Conservation (phyloP, 2,888 invertebrate species). For the Marasmarcha lunaedactyla region DNA sequence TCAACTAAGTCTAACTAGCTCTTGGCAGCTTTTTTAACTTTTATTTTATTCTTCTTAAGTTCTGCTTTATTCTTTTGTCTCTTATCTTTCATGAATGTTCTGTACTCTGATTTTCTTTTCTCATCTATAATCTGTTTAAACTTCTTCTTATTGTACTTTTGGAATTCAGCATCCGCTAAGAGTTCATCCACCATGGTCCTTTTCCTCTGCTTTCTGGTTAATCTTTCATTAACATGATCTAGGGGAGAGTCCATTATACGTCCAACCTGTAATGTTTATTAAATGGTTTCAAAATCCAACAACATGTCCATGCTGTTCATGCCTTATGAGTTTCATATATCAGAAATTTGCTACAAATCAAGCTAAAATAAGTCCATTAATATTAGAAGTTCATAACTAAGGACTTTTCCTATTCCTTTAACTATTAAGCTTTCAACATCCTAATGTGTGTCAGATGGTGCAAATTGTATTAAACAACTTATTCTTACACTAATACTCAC, state of each 20-base stretch:
- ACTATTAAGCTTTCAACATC: no score
- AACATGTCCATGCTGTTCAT: not conserved
- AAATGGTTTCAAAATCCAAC: not conserved
- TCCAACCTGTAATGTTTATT: slow-evolving; percentile 71
- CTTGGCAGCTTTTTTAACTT: slow-evolving; percentile 24
- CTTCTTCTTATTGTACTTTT: slow-evolving; percentile 83
- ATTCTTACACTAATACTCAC: no score
- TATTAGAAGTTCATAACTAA: no score
- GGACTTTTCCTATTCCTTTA: no score
- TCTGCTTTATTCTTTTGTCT: slow-evolving; percentile 74
- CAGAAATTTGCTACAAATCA: no score
- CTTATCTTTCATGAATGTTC: slow-evolving; percentile 81
- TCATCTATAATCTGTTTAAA: slow-evolving; percentile 82
- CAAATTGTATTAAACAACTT: no score
- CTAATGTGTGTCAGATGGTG: no score
- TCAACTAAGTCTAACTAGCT: no score
- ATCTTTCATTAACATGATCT: slow-evolving; percentile 87
- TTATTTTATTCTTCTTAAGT: slow-evolving; percentile 45
- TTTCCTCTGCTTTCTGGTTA: slow-evolving; percentile 89
- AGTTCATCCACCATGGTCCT: slow-evolving; percentile 93
- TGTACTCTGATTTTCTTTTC: slow-evolving; percentile 76
- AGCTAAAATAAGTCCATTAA: no score
- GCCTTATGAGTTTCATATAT: no score
- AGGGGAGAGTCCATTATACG: slow-evolving; percentile 85
- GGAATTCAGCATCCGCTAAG: slow-evolving; percentile 88